A percentile compares a stretch with the other conserved stretches of the same genome.
Evolutionary conservation across 2,888 invertebrate genomes (phyloP).

Genomic region (Ectemnius cavifrons): DNA sequence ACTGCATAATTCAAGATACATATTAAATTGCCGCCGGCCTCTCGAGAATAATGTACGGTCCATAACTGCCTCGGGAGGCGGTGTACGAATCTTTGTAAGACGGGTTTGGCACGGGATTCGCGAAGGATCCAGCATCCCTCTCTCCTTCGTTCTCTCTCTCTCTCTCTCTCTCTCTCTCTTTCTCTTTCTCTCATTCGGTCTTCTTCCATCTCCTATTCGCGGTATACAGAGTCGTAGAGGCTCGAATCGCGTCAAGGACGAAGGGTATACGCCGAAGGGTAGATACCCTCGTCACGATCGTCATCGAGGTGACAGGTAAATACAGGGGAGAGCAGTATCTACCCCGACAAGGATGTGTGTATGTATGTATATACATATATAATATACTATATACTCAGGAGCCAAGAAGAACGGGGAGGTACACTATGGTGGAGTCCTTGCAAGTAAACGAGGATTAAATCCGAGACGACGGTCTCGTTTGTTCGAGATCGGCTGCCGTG

Average conservation of each 20-base stretch:
- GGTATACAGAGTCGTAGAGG: conserved; percentile 24
- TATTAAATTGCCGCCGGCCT: conserved; percentile 41
- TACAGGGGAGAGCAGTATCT: conserved; percentile 56
- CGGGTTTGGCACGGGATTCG: conserved; percentile 49
- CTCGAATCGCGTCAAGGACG: conserved; percentile 58
- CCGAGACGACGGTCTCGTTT: conserved; percentile 59
- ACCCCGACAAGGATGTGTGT: conserved; percentile 46
- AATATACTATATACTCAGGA: conserved; percentile 47
- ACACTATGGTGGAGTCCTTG: conserved; percentile 32
- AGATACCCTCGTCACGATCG: conserved; percentile 75
- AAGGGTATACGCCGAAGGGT: conserved; percentile 55
- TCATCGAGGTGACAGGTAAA: conserved; percentile 76
- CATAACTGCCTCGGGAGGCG: conserved; percentile 1
- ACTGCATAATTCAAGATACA: conserved; percentile 46
- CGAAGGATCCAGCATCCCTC: conserved; percentile 25
- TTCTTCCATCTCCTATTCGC: no score
- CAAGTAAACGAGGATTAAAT: conserved; percentile 69
- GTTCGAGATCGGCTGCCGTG: conserved; percentile 40
- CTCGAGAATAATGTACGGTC: conserved; percentile 31
- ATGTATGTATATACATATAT: conserved; percentile 16
- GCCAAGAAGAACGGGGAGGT: conserved; percentile 29
- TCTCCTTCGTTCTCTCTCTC: no score
- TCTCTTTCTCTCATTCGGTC: no score
- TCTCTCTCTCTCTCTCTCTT: not conserved
- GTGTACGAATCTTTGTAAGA: conserved; percentile 30